Percentiles rank a stretch among this genome's conserved stretches.
Conservation (phyloP, 2,888 invertebrate genomes). For the Hirtodrosophila trivittata region DNA sequence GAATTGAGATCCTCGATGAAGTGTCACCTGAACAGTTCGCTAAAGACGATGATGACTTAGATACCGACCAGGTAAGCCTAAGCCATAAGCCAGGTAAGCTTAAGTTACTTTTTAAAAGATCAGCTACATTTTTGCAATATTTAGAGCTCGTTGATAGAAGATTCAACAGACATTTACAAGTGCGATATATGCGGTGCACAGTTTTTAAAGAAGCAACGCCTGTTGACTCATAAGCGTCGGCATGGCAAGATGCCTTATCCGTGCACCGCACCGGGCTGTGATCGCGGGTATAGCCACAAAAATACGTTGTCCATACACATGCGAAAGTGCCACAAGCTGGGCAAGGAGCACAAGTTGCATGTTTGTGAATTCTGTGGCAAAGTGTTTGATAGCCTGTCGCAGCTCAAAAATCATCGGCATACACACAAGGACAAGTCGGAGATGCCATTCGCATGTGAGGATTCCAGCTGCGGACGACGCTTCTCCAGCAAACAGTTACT, state of each 20-base stretch:
- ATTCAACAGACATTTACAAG: constrained; percentile 29
- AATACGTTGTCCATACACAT: constrained; percentile 47
- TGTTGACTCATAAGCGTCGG: constrained; percentile 42
- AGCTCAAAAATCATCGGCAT: constrained; percentile 74
- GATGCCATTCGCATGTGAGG: constrained; percentile 74
- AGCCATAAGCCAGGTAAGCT: neutral
- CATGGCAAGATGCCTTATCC: constrained; percentile 49
- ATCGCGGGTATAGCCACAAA: constrained; percentile 47
- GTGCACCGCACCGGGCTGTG: constrained; percentile 44
- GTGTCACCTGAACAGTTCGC: neutral
- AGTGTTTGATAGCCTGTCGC: constrained; percentile 48
- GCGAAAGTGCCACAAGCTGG: constrained; percentile 53
- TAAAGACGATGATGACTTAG: neutral
- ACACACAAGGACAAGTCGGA: constrained; percentile 74
- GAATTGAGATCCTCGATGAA: neutral
- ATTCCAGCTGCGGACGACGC: constrained; percentile 60
- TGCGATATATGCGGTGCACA: constrained; percentile 45
- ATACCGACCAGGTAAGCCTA: constrained; percentile 10
- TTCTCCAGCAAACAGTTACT: constrained; percentile 77
- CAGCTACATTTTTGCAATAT: no score
- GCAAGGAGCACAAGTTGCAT: constrained; percentile 55
- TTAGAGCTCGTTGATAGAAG: neutral
- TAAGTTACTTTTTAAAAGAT: neutral
- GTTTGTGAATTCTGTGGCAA: constrained; percentile 53
- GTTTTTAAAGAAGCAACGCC: constrained; percentile 40